Evolutionary conservation across 2,113 vertebrate species (phyloP).

Genomic region (Elgaria multicarinata): DNA sequence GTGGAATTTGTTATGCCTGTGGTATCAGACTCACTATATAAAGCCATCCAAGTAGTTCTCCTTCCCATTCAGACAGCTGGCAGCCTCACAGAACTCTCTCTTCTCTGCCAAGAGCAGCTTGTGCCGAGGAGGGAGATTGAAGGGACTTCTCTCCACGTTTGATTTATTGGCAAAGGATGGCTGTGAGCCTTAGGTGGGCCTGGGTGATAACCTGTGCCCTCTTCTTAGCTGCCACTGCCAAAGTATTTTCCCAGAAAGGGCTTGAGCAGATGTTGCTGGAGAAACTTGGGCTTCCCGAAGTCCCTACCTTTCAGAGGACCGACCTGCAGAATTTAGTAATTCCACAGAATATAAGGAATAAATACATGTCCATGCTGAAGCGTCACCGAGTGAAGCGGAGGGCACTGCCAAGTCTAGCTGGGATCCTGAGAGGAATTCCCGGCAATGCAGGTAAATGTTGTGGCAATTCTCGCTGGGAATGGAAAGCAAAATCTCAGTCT

Average conservation of each 20-base stretch:
- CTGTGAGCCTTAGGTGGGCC: slow-evolving; percentile 33
- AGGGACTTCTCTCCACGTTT: neutral
- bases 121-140: neutral
- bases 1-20: slow-evolving; percentile 83
- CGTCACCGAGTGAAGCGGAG: slow-evolving; percentile 85
- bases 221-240: slow-evolving; percentile 33
- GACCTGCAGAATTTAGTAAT: slow-evolving; percentile 86
- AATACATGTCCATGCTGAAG: slow-evolving; percentile 88
- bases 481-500: neutral
- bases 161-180: neutral
- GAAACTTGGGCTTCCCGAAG: slow-evolving; percentile 83
- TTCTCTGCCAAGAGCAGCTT: slow-evolving; percentile 29
- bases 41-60: neutral
- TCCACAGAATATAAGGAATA: slow-evolving; percentile 84
- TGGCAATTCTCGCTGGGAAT: neutral
- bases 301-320: slow-evolving; percentile 83
- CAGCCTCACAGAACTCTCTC: slow-evolving; percentile 8
- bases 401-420: slow-evolving; percentile 86
- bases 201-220: slow-evolving; percentile 72
- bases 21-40: slow-evolving; percentile 77
- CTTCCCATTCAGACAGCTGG: slow-evolving; percentile 34
- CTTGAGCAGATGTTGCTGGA: slow-evolving; percentile 84
- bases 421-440: slow-evolving; percentile 87
- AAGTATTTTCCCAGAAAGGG: slow-evolving; percentile 79
- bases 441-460: slow-evolving; percentile 83